Conservation (phyloP, 2,113 vertebrate genomes). For the Mustela lutreola region DNA sequence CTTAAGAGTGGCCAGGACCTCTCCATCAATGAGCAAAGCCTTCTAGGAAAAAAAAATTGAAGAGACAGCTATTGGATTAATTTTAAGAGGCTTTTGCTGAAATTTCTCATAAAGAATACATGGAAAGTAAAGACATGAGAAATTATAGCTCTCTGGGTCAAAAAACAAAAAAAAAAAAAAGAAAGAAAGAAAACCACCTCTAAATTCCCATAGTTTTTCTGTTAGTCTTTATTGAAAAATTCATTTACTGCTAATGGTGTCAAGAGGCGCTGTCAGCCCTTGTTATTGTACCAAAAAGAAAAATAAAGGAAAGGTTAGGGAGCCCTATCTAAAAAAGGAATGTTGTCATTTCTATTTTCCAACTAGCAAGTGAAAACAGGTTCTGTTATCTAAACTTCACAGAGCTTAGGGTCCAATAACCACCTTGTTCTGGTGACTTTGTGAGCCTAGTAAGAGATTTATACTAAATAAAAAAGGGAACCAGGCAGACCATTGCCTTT, state of each 20-base stretch:
- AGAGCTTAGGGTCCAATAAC: background rate
- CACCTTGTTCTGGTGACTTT: background rate
- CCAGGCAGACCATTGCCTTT: background rate
- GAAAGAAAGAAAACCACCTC: slow-evolving; percentile 18
- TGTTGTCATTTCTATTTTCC: slow-evolving; percentile 46
- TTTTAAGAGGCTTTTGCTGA: slow-evolving; percentile 35
- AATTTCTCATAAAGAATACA: slow-evolving; percentile 54
- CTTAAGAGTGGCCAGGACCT: background rate
- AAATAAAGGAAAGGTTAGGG: slow-evolving; percentile 25
- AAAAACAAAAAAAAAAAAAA: slow-evolving; percentile 43
- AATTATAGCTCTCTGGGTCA: background rate
- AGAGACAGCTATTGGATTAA: slow-evolving; percentile 47
- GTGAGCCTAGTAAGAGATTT: background rate
- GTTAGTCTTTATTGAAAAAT: slow-evolving; percentile 69
- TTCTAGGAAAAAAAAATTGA: slow-evolving; percentile 1
- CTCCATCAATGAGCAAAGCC: background rate
- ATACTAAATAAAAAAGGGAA: background rate
- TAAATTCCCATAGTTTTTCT: slow-evolving; percentile 19
- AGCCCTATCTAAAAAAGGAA: slow-evolving; percentile 27
- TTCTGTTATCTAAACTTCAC: slow-evolving; percentile 40
- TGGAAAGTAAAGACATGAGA: slow-evolving; percentile 25
- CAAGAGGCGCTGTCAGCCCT: slow-evolving; percentile 39
- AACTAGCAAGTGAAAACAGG: slow-evolving; percentile 15
- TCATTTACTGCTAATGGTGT: slow-evolving; percentile 30
- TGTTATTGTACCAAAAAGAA: slow-evolving; percentile 44